phyloP scores from a whole-genome alignment of 37 sponge, comb jelly and placozoan genomes.

The Agelas oroides region DNA sequence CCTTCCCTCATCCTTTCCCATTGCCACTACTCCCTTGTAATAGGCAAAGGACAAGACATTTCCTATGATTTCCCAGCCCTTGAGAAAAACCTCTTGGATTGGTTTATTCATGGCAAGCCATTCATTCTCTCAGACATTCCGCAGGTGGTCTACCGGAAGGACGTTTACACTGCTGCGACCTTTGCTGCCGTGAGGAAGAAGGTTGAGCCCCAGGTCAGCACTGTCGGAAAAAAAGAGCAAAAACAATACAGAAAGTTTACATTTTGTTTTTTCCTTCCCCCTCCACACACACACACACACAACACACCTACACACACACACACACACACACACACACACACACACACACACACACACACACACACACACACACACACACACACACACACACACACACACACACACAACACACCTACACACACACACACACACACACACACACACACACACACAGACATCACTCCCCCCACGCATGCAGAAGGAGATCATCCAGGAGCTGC shows the following conservation, averaged over 20 bases:
- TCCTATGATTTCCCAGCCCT: slow-evolving; percentile 71
- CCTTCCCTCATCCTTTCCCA: slow-evolving; percentile 71
- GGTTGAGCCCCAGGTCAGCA: slow-evolving; percentile 22
- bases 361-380: no score
- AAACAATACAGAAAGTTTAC: no score
- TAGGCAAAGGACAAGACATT: slow-evolving; percentile 64
- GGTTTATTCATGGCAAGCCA: slow-evolving; percentile 76
- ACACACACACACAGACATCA: not conserved
- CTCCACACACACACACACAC: no score
- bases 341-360: no score
- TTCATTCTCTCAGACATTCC: slow-evolving; percentile 60
- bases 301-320: no score
- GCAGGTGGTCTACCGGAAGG: slow-evolving; percentile 56
- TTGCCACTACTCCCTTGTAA: slow-evolving; percentile 74
- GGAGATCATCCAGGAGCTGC: slow-evolving; percentile 27
- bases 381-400: no score
- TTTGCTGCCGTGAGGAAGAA: slow-evolving; percentile 66
- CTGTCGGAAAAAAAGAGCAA: no score
- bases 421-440: no score
- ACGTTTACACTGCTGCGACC: slow-evolving; percentile 45
- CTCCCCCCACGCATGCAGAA: slow-evolving; percentile 8
- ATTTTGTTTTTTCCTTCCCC: no score
- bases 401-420: no score
- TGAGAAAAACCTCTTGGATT: slow-evolving; percentile 71
- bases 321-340: no score